phyloP scores from a whole-genome alignment of 2,888 invertebrate species.

The Pyrrhia umbra region DNA sequence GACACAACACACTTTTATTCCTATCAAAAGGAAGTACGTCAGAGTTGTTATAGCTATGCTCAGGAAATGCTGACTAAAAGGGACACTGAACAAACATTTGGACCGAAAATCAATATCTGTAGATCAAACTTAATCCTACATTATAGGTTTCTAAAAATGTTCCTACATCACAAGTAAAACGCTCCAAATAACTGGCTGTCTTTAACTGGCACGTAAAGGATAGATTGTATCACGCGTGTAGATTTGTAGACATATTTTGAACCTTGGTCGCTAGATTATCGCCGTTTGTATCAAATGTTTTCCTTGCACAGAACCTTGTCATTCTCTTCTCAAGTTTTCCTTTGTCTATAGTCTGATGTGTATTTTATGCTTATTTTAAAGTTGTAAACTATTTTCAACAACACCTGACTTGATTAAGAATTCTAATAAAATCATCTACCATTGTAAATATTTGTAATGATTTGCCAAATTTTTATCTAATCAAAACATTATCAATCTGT shows the following conservation, averaged over 20 bases:
- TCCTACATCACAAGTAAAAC: background rate
- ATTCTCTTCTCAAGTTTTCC: slow-evolving; percentile 32
- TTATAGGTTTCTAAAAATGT: background rate
- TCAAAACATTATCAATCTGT: background rate
- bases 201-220: background rate
- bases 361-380: slow-evolving; percentile 14
- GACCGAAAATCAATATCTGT: background rate
- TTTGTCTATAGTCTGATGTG: slow-evolving; percentile 34
- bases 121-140: background rate
- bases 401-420: no score
- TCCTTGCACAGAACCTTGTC: slow-evolving; percentile 42
- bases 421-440: no score
- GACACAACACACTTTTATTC: slow-evolving; percentile 11
- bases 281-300: slow-evolving; percentile 39
- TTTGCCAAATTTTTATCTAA: background rate
- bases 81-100: background rate
- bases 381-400: no score
- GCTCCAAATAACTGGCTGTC: no score
- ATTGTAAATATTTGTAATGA: background rate
- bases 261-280: slow-evolving; percentile 45
- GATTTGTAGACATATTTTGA: slow-evolving; percentile 7
- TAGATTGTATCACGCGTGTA: background rate
- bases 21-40: background rate
- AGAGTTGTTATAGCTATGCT: background rate
- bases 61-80: no score